Base-by-base conservation (phyloP, 2,888 invertebrate genomes). In the Lobophora halterata region DNA sequence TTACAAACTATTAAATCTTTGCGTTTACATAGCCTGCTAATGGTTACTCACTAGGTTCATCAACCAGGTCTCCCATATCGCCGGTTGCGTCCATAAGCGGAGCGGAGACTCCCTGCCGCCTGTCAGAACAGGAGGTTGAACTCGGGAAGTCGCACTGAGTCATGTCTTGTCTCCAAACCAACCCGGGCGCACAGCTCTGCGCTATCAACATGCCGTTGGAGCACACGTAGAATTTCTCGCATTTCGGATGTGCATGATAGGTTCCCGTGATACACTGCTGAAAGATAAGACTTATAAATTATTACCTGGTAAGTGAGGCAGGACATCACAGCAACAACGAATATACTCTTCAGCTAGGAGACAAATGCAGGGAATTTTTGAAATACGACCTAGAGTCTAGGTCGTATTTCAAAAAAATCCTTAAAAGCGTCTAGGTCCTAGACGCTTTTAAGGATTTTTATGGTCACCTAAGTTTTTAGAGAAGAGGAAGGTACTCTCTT, bases 111-210 rank as follows among this genome's bases (percentile, higher is more conserved):
- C 61, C 69, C 33, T 77, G 76, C 6, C 80, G 59, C 5, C 71
- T 64, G 49, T 83, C 83, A 11, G 67, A 64, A 57, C 95, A 95
- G 9, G 91, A 90, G 0, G 91, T 90, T 41, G 91, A 88, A 19
- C 86, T 82, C 0, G 92, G 92, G 91, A 93, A 95, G 72, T 95
- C 95, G 62, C 96, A 96, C 58, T 91, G 91, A 6, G 89, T 88
- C 3, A 82, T 79, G 3, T 91, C 86, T 3, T 88, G 83, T 54
- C 91, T 91, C 92, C 95, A 96, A 43, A 92, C 91, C 1, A 95
- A 86, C 1, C 94, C 93, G 0, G 93, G 91, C 0, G 93, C 93
- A 61, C 96, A 96, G 35, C 89, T 89, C 58, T 92, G 93, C 0
- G 90, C 76, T 1, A 94, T 88, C 30, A 93, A 75, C n/a, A 89